Base-by-base conservation (phyloP, 1,140 invertebrate genomes). In the Drosophila aff. region DNA sequence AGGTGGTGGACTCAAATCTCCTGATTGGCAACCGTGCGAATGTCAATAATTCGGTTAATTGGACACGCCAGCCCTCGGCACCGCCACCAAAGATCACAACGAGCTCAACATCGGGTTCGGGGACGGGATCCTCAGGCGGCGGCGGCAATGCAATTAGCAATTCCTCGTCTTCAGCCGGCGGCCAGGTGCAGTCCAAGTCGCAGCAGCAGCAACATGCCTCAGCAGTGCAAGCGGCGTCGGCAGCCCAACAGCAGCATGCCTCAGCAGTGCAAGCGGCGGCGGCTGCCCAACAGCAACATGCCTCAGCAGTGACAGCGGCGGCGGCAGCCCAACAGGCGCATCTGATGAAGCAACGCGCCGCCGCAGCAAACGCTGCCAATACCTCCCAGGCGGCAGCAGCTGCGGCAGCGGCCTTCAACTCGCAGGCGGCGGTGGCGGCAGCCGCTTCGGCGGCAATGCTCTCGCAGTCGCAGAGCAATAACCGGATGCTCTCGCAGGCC, bases 1-100 rank as follows among this genome's bases (percentile, higher is more conserved):
- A 97, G 94, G 96, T 97, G 53, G 95, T 97, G 47, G 96, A 97
- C 72, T 96, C 95, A 7, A 96, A 96, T 82, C 94, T 97, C 11
- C 94, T 96, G 77, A 95, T 94, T 76, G 85, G 94, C 62, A 96
- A 95, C 93, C 93, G 85, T 50, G 93, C 94, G 85, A 93, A 87
- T 92, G 94, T 94, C 82, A 92, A 76, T 21, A 94, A 94, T 79
- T 94, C 94, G 21, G 94, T 95, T 2, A 95, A 95, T 52, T 95
- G 95, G 95, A 95, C 95, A 0, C 93, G 95, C 47, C 95, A 95
- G 66, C 95, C 94, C 4, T 84, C 91, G 40, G 93, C 93, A 2
- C 94, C 94, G 33, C 89, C 93, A 11, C 91, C 93, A 40, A 93
- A 93, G 52, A 43, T 89, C 6, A 50, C 78, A 6, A 23, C 58